Conservation (phyloP, 1,140 invertebrate species). For the Penaeus indicus region DNA sequence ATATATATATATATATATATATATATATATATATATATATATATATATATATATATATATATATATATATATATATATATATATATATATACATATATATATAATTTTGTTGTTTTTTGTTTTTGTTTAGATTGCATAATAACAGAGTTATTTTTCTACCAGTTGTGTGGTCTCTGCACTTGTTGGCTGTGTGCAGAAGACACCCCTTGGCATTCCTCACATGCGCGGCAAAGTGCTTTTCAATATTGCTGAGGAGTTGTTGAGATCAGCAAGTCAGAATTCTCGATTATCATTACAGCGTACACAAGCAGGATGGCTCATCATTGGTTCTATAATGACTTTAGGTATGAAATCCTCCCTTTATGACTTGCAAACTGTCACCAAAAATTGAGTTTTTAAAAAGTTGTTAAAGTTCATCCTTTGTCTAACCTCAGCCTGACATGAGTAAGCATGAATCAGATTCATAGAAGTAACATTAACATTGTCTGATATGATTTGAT, state of each 20-base stretch:
- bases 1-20: too few species aligned
- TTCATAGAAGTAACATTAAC: too few species aligned
- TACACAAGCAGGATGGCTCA: constrained; percentile 96
- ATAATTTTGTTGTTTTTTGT: too few species aligned
- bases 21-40: too few species aligned
- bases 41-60: too few species aligned
- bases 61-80: too few species aligned
- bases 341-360: constrained; percentile 75
- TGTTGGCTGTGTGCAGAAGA: constrained; percentile 89
- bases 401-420: neutral
- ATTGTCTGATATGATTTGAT: too few species aligned
- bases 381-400: neutral
- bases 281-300: constrained; percentile 93
- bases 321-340: constrained; percentile 97
- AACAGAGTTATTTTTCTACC: neutral
- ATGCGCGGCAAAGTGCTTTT: constrained; percentile 97
- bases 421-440: too few species aligned
- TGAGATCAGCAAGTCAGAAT: constrained; percentile 97
- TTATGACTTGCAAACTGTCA: constrained; percentile 16
- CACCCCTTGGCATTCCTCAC: constrained; percentile 95
- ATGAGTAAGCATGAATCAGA: too few species aligned
- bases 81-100: too few species aligned
- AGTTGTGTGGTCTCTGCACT: constrained; percentile 88
- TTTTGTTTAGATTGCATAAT: too few species aligned
- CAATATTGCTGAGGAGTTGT: constrained; percentile 95